Conservation (phyloP, 2,888 invertebrate species). For the Tetheella fluctuosa region DNA sequence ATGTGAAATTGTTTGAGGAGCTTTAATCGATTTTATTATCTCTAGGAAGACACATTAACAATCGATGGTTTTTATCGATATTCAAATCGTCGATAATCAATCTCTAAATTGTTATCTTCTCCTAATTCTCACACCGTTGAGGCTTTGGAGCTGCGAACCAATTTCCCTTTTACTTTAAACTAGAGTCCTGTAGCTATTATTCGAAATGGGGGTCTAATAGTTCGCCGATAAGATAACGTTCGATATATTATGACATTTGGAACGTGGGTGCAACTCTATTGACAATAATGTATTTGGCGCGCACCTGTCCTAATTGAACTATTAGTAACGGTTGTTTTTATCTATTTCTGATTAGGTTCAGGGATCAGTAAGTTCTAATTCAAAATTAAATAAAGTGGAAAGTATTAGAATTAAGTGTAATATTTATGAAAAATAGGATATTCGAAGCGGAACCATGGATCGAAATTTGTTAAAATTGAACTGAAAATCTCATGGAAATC, state of each 20-base stretch:
- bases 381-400: slow-evolving; percentile 15
- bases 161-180: slow-evolving; percentile 45
- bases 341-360: slow-evolving; percentile 32
- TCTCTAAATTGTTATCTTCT: slow-evolving; percentile 53
- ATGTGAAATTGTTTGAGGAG: too few relatives aligned
- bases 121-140: slow-evolving; percentile 56
- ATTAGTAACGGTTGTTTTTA: slow-evolving; percentile 47
- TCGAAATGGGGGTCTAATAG: slow-evolving; percentile 54
- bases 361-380: slow-evolving; percentile 8
- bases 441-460: background rate
- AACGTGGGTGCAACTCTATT: slow-evolving; percentile 51
- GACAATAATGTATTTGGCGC: slow-evolving; percentile 34
- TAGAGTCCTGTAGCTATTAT: slow-evolving; percentile 42
- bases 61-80: slow-evolving; percentile 50
- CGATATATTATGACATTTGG: slow-evolving; percentile 41
- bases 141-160: slow-evolving; percentile 42
- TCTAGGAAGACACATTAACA: slow-evolving; percentile 31
- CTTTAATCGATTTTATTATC: slow-evolving; percentile 11
- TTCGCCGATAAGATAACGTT: slow-evolving; percentile 62
- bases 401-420: background rate
- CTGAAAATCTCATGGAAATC: too few relatives aligned
- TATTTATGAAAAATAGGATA: background rate
- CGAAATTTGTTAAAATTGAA: too few relatives aligned
- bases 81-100: slow-evolving; percentile 39
- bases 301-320: slow-evolving; percentile 46